Evolutionary conservation across 2,113 vertebrate species (phyloP).

Genomic region (Lasiurus borealis): DNA sequence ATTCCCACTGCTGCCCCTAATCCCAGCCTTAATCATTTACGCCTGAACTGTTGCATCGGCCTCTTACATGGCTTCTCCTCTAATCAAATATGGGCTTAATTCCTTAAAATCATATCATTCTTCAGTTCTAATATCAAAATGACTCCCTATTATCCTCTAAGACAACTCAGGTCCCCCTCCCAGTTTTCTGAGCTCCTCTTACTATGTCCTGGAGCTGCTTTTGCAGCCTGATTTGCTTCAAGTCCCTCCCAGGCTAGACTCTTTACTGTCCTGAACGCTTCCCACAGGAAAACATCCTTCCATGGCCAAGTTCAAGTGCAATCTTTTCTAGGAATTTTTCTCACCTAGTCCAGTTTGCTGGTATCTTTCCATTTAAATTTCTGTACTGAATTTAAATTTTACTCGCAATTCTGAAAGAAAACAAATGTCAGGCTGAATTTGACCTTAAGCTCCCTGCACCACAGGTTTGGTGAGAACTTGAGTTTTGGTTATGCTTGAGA

Average conservation of each 20-base stretch:
- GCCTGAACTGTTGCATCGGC: background rate
- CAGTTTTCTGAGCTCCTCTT: background rate
- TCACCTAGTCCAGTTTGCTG: background rate
- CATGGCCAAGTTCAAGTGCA: background rate
- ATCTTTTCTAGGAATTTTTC: slow-evolving; percentile 8
- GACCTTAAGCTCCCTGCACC: background rate
- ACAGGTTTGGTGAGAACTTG: background rate
- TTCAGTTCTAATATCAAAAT: background rate
- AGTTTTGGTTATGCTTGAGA: background rate
- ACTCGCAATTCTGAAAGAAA: background rate
- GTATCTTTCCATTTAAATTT: background rate
- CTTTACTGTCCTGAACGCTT: background rate
- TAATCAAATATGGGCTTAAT: background rate
- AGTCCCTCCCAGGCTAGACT: background rate
- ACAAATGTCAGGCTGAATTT: background rate
- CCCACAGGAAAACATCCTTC: background rate
- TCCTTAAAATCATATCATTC: background rate
- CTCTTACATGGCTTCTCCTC: background rate
- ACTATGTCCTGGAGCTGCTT: background rate
- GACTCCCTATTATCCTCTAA: background rate
- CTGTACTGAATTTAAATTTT: background rate
- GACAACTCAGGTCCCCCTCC: background rate
- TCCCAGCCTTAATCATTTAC: background rate
- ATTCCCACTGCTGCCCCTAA: background rate
- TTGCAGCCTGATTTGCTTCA: background rate